Percentiles rank a stretch among this genome's conserved stretches.
phyloP scores from a whole-genome alignment of 2,888 invertebrate species.

The Luperina nickerlii region DNA sequence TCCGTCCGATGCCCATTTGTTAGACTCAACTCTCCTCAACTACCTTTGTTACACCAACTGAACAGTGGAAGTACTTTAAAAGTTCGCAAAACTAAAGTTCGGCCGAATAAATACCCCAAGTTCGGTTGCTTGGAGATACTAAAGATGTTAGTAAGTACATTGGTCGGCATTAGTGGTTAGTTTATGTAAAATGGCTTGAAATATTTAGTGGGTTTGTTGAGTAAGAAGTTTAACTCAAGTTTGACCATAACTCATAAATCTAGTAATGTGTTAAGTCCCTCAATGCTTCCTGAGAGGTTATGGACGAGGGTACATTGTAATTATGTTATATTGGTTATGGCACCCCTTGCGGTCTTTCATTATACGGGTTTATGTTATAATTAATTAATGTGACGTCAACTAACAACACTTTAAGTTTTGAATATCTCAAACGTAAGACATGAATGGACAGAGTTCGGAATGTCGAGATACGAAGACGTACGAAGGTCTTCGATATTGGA shows the following conservation, averaged over 20 bases:
- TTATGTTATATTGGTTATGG: slow-evolving; percentile 35
- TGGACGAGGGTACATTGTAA: slow-evolving; percentile 37
- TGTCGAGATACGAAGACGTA: no score
- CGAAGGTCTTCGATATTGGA: background rate
- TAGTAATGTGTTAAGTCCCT: slow-evolving; percentile 54
- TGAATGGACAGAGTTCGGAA: background rate
- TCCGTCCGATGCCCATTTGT: slow-evolving; percentile 73
- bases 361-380: slow-evolving; percentile 17
- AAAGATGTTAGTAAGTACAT: slow-evolving; percentile 71
- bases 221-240: slow-evolving; percentile 64
- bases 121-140: slow-evolving; percentile 70
- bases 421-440: background rate
- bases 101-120: slow-evolving; percentile 74
- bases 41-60: slow-evolving; percentile 78
- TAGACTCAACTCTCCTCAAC: slow-evolving; percentile 71
- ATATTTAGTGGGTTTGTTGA: slow-evolving; percentile 64
- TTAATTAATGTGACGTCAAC: slow-evolving; percentile 24
- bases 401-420: background rate
- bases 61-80: slow-evolving; percentile 75
- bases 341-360: slow-evolving; percentile 29
- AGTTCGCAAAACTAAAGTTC: slow-evolving; percentile 74
- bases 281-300: slow-evolving; percentile 40
- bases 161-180: slow-evolving; percentile 68
- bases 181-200: slow-evolving; percentile 65
- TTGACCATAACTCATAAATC: slow-evolving; percentile 63